Percentiles rank a stretch among this genome's conserved stretches.
These are phyloP conservation scores for Eilema griseolum DNA, from an alignment of 2,888 invertebrate species.

Conservation along the genomic window DNA sequence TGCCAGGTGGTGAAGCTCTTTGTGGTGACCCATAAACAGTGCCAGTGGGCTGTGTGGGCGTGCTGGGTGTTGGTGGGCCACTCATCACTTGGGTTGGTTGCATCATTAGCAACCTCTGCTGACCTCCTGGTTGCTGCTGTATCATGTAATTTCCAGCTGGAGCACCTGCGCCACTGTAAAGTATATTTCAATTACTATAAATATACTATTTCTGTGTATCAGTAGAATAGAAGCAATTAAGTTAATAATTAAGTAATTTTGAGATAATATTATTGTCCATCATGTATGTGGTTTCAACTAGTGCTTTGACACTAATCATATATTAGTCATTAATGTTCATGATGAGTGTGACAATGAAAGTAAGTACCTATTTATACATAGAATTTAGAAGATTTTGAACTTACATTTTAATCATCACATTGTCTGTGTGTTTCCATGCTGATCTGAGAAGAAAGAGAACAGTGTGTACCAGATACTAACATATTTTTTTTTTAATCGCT, in stretches of 20 bases:
- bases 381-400: slow-evolving; percentile 44
- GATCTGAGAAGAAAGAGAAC: slow-evolving; percentile 54
- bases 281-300: slow-evolving; percentile 29
- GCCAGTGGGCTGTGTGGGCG: slow-evolving; percentile 73
- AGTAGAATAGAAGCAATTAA: background rate
- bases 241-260: slow-evolving; percentile 5
- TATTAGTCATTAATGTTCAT: slow-evolving; percentile 7
- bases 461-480: slow-evolving; percentile 45
- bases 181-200: slow-evolving; percentile 22
- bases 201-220: background rate
- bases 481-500: slow-evolving; percentile 21
- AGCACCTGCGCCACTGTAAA: slow-evolving; percentile 80
- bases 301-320: slow-evolving; percentile 27
- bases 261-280: slow-evolving; percentile 1
- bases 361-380: slow-evolving; percentile 20
- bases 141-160: slow-evolving; percentile 88
- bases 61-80: slow-evolving; percentile 80
- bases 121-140: slow-evolving; percentile 87
- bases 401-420: slow-evolving; percentile 56
- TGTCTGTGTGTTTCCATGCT: slow-evolving; percentile 55
- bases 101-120: slow-evolving; percentile 85
- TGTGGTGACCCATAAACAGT: slow-evolving; percentile 87
- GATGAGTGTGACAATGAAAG: background rate
- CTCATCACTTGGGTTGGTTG: slow-evolving; percentile 84
- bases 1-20: slow-evolving; percentile 89